Base-by-base conservation (phyloP, 2,888 invertebrate species). In the Leptopilina myrica region DNA sequence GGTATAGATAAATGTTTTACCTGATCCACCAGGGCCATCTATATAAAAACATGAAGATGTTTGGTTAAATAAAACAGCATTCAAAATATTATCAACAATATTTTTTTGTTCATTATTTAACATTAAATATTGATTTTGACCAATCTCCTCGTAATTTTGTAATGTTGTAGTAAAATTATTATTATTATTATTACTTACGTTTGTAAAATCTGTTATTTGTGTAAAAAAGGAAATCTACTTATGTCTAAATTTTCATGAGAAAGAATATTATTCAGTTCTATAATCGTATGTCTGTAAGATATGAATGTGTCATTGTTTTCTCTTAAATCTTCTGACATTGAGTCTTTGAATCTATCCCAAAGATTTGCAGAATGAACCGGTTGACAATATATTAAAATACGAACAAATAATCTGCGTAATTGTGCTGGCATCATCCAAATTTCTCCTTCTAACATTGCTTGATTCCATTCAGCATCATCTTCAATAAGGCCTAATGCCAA, bases 1-100 rank as follows among this genome's bases (percentile, higher is more conserved):
- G 64, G 84, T 85, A 78, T 89, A 90, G 1, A 92, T 78, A 79
- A 85, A 92, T 3, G 92, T 92, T 85, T 92, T 92, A 2, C 91
- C 92, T 26, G 90, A 89, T 15, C 92, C 92, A 6, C 91, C 92
- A 2, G 92, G 90, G 14, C 90, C 92, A 84, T 92, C 92, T 33
- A 84, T 81, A 46, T 82, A 85, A 26, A 82, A 76, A 62, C 73
- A 80, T 49, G 66, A 43, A 43, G n/a, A 15, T 9, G 1, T n/a
- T n/a, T 46, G 5, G n/a, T 66, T 66, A 1, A 9, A 43, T 43
- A 43, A 15, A 43, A 43, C 14, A 66, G n/a, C 43, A 66, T 43
- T 66, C 4, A 66, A 43, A 40, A 66, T 11, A 40, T 14, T 15
- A n/a, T 66, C 15, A 43, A 66, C 11, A 43, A 66, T 43, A 46